Conservation (phyloP, 2,113 vertebrate species). For the Muntiacus reevesi region DNA sequence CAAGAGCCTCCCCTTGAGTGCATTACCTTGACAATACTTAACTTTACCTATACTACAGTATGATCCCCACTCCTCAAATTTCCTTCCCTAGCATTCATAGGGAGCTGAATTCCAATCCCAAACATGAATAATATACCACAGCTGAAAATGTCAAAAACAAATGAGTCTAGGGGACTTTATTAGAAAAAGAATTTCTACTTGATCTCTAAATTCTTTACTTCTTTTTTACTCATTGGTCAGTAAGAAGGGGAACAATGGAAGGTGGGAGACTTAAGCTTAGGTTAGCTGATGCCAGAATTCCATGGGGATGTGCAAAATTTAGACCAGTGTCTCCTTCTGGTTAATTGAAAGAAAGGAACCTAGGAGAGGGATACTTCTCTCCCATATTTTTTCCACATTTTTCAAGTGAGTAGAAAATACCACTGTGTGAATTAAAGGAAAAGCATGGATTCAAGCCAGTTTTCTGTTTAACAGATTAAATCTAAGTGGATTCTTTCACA, state of each 20-base stretch:
- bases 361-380: background rate
- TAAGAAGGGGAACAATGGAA: background rate
- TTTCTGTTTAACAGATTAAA: slow-evolving; percentile 3
- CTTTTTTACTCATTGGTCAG: background rate
- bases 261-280: background rate
- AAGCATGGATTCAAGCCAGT: slow-evolving; percentile 28
- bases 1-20: background rate
- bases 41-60: background rate
- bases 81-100: background rate
- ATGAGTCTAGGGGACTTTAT: background rate
- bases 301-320: background rate
- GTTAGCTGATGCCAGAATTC: slow-evolving; percentile 2
- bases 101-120: background rate
- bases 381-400: background rate
- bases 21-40: background rate
- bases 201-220: background rate
- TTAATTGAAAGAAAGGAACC: background rate
- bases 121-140: background rate
- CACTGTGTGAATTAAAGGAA: background rate
- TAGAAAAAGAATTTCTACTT: background rate
- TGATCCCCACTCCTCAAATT: background rate
- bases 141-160: slow-evolving; percentile 24
- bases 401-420: background rate
- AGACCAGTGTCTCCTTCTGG: background rate
- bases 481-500: background rate